phyloP scores from a whole-genome alignment of 2,797 vertebrate genomes.

The Muscicapa comitata region DNA sequence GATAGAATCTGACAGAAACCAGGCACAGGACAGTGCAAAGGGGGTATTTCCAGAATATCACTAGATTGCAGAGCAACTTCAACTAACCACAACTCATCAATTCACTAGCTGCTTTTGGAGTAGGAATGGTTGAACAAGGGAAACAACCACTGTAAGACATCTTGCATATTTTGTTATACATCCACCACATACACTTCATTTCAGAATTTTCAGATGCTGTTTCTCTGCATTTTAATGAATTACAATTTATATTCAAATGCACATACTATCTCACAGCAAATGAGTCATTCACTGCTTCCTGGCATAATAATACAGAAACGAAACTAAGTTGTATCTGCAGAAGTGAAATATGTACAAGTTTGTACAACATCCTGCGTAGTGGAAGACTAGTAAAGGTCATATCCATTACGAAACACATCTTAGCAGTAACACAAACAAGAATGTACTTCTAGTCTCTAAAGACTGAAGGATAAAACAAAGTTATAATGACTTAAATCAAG shows the following conservation, averaged over 20 bases:
- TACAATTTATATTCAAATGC: background rate
- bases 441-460: background rate
- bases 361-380: background rate
- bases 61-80: background rate
- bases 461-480: background rate
- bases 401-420: background rate
- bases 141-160: background rate
- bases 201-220: background rate
- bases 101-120: background rate
- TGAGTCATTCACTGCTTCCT: slow-evolving; percentile 14
- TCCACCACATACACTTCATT: background rate
- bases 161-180: background rate
- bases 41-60: background rate
- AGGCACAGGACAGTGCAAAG: background rate
- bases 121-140: background rate
- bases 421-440: background rate
- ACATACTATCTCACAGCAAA: background rate
- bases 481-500: background rate
- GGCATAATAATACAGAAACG: background rate
- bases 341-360: background rate
- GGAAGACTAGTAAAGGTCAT: background rate
- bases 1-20: background rate
- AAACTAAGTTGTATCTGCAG: background rate
- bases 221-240: background rate
- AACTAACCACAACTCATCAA: background rate